These are phyloP conservation scores for Sisor rabdophorus DNA, from an alignment of 2,113 vertebrate genomes.

Conservation along the genomic window DNA sequence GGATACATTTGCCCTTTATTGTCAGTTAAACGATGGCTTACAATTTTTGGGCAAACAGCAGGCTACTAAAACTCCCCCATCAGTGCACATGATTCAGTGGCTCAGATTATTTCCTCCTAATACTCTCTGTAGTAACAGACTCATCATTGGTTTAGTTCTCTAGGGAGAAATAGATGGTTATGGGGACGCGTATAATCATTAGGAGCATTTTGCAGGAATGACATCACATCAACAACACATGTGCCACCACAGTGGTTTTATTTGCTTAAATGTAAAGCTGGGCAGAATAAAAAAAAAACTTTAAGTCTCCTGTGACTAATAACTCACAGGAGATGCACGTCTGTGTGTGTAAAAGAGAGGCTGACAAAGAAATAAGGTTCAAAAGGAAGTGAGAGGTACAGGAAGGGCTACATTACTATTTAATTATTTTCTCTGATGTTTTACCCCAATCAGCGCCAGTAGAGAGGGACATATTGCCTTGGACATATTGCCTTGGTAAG, in stretches of 20 bases:
- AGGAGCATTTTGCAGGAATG: constrained; percentile 11
- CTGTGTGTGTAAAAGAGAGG: background rate
- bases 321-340: background rate
- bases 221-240: constrained; percentile 11
- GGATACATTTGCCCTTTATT: constrained; percentile 21
- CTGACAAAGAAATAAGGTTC: background rate
- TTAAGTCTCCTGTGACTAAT: background rate
- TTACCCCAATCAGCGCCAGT: constrained; percentile 13
- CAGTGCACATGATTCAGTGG: background rate
- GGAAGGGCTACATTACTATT: constrained; percentile 2
- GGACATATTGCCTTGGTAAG: background rate
- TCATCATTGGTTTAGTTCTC: constrained; percentile 21
- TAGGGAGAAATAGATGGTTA: constrained; percentile 13
- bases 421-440: constrained; percentile 25
- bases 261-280: constrained; percentile 27
- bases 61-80: constrained; percentile 1
- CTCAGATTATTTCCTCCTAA: background rate
- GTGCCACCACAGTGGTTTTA: background rate
- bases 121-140: background rate
- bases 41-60: constrained; percentile 29
- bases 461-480: constrained; percentile 21
- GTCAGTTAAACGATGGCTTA: constrained; percentile 19
- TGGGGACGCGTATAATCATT: constrained; percentile 32
- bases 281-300: background rate
- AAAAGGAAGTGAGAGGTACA: constrained; percentile 19